Percentiles rank a stretch among this genome's conserved stretches.
Evolutionary conservation across 2,797 vertebrate species (phyloP).

Genomic region (Bovichtus diacanthus): DNA sequence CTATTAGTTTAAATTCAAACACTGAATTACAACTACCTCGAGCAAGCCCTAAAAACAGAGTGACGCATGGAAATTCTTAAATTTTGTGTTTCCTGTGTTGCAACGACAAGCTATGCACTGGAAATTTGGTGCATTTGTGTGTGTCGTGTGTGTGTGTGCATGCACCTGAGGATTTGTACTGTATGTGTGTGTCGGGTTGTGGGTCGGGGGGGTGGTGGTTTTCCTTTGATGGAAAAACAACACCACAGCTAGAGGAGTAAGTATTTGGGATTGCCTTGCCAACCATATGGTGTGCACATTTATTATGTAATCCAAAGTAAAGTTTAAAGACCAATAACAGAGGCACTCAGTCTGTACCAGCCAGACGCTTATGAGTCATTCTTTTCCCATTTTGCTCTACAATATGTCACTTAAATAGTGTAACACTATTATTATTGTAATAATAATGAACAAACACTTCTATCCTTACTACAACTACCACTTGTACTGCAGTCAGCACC

Average conservation of each 20-base stretch:
- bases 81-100: slow-evolving; percentile 19
- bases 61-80: slow-evolving; percentile 39
- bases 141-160: slow-evolving; percentile 1
- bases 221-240: slow-evolving; percentile 71
- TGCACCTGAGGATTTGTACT: slow-evolving; percentile 45
- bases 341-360: slow-evolving; percentile 37
- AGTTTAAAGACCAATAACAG: slow-evolving; percentile 65
- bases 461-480: background rate
- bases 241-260: slow-evolving; percentile 62
- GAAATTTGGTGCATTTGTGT: slow-evolving; percentile 10
- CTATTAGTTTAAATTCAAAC: slow-evolving; percentile 9
- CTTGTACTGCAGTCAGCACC: background rate
- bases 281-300: slow-evolving; percentile 80
- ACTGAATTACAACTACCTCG: background rate
- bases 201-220: slow-evolving; percentile 23
- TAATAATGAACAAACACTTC: slow-evolving; percentile 16
- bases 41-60: background rate
- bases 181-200: slow-evolving; percentile 35
- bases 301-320: slow-evolving; percentile 80
- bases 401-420: slow-evolving; percentile 31
- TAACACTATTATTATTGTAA: background rate
- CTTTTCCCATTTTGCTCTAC: slow-evolving; percentile 29
- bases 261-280: slow-evolving; percentile 57
- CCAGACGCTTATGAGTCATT: slow-evolving; percentile 56
- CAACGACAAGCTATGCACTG: slow-evolving; percentile 7